Evolutionary conservation across 1,140 invertebrate genomes (phyloP), one percentile per base, ranked within the genome.

Genomic region (Anadara kagoshimensis): DNA sequence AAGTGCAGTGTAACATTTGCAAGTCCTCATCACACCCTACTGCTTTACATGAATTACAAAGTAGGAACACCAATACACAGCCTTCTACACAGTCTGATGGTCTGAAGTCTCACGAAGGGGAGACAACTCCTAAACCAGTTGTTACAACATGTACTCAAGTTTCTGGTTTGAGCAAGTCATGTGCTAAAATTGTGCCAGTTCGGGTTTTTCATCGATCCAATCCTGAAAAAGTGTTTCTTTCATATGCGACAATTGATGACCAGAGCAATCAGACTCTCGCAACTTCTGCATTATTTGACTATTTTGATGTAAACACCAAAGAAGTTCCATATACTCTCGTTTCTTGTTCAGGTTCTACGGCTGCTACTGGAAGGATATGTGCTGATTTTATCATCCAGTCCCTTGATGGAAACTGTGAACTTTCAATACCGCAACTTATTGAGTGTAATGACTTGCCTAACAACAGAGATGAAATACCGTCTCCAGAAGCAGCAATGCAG

Each of bases 261-360:
- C 73, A 75, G 53, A 70, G 73, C 64, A 75, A 70, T 22, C 45
- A 64, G n/a, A 45, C 73, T n/a, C 54, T 75, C 14, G 73, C 59
- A 22, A 67, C 24, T n/a, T 45, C 73, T 20, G 22, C 56, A 20
- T 58, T 75, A 1, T 75, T 75, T 57, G 68, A 70, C 36, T 43
- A 58, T 26, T 70, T 75, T 20, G 20, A 63, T n/a, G 45, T 56
- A 1, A 44, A 53, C 10, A 10, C 26, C 29, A 24, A 22, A 24
- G 41, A 51, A 24, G 47, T 61, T 18, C 16, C 43, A 1, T 75
- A 70, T 36, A 75, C 45, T 26, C 53, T 75, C 16, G 62, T 62
- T 11, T 49, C 73, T 18, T 75, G 73, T 56, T 36, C 54, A 14
- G 73, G 73, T 12, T 53, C 16, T 5, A 51, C 61, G 43, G 26